Base-by-base conservation (phyloP, 2,888 invertebrate genomes). In the Scaptodrosophila latifasciaeformis region DNA sequence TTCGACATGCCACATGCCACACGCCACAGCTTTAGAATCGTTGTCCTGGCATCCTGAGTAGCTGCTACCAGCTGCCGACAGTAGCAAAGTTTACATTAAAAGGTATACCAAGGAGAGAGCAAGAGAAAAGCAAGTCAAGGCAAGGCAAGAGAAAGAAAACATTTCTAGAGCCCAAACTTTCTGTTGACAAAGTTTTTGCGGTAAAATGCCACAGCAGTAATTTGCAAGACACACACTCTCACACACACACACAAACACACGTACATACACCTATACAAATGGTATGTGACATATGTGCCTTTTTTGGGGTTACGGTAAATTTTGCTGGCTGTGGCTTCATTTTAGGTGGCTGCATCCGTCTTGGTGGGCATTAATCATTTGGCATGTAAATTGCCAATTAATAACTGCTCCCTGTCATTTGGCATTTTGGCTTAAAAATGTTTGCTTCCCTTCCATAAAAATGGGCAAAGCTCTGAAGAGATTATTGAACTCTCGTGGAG, bases 381-480 rank as follows among this genome's bases (percentile, higher is more conserved):
- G 68, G 66, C 75, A 79, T 79, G 77, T 76, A 79, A 81, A 79
- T 81, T 79, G 81, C 76, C 79, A 79, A 79, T 81, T 79, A 79
- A 81, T 78, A 76, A 78, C 80, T 78, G 79, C 77, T 79, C 69
- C 70, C 70, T 76, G 79, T 78, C 79, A 76, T 75, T 75, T 70
- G 71, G 67, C 71, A 54, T 64, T 65, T 37, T 56, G 58, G 62
- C 74, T 70, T 72, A 63, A 66, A 72, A 74, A 71, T 75, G 67
- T 59, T 13, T 6, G 12, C 10, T n/a, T 6, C 4, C 34, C 13
- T 3, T 3, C 34, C 34, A 10, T 3, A 6, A 4, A 34, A 34
- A 2, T 10, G 5, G 24, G 24, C 24, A 24, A 24, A 24, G n/a
- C 24, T 24, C 4, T 24, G 24, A n/a, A n/a, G n/a, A n/a, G n/a